Percentiles rank a stretch among this genome's conserved stretches.
Conservation (phyloP, 2,113 vertebrate genomes). For the Maccullochella peelii region DNA sequence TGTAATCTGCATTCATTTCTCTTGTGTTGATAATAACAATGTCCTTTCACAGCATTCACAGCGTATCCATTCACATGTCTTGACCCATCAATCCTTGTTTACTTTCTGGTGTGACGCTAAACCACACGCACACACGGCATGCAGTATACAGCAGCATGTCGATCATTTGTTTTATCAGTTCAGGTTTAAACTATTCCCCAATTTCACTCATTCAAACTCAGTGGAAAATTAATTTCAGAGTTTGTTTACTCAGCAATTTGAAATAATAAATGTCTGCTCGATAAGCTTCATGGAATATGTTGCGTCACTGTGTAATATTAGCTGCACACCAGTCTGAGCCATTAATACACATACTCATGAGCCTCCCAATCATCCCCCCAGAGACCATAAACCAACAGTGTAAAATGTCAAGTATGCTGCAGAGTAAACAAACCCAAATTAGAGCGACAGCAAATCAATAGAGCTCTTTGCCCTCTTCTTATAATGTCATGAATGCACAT, state of each 20-base stretch:
- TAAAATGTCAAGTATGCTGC: slow-evolving; percentile 68
- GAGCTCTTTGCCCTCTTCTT: slow-evolving; percentile 28
- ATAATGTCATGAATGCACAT: slow-evolving; percentile 36
- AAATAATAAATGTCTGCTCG: slow-evolving; percentile 20
- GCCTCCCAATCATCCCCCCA: slow-evolving; percentile 17
- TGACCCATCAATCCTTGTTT: neutral
- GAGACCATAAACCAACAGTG: slow-evolving; percentile 41
- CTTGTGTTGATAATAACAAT: neutral
- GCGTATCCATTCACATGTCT: neutral
- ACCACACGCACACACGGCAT: neutral
- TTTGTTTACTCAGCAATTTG: slow-evolving; percentile 34
- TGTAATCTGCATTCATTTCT: slow-evolving; percentile 4
- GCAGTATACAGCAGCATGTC: neutral
- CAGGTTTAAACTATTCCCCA: neutral
- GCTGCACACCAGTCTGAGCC: slow-evolving; percentile 29
- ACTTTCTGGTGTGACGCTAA: neutral
- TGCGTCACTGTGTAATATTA: neutral
- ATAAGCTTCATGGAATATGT: slow-evolving; percentile 7
- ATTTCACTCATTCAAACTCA: slow-evolving; percentile 20
- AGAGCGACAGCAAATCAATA: slow-evolving; percentile 68
- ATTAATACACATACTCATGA: slow-evolving; percentile 39
- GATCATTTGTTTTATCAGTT: neutral
- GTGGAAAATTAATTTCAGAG: slow-evolving; percentile 43
- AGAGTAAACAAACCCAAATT: slow-evolving; percentile 66
- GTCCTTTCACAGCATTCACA: neutral